These are phyloP conservation scores for Thaumatotibia leucotreta DNA, from an alignment of 1,140 invertebrate species.

Conservation along the genomic window DNA sequence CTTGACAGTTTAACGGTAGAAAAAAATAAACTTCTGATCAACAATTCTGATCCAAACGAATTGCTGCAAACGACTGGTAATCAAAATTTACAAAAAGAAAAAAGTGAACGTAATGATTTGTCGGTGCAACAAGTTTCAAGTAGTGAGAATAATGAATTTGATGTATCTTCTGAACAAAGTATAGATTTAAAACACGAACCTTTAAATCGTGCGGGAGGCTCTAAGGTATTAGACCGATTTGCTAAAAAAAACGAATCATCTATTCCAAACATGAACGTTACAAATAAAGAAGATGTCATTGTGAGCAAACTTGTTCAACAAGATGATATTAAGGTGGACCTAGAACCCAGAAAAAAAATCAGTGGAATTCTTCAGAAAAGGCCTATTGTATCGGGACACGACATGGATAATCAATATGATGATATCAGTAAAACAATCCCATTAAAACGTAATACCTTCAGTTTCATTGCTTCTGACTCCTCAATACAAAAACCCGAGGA, in stretches of 20 bases:
- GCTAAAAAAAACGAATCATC: background rate
- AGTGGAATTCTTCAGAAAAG: background rate
- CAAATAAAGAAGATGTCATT: background rate
- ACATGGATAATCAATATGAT: background rate
- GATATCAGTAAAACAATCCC: background rate
- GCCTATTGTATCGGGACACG: background rate
- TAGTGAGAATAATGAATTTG: background rate
- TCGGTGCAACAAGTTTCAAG: background rate
- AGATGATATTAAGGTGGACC: background rate
- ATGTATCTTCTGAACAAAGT: background rate
- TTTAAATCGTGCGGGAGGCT: background rate
- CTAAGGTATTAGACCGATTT: background rate
- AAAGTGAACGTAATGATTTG: background rate
- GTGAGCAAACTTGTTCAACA: background rate
- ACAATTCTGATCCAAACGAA: background rate
- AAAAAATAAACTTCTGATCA: background rate
- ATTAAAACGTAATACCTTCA: background rate
- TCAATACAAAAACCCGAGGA: background rate
- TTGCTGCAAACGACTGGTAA: background rate
- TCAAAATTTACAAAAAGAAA: background rate
- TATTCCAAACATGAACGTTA: background rate
- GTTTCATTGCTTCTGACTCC: background rate
- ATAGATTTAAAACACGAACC: background rate
- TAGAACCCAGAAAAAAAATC: background rate
- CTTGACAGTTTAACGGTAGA: background rate